Conservation (phyloP, 2,113 vertebrate species). For the Microtus ochrogaster region DNA sequence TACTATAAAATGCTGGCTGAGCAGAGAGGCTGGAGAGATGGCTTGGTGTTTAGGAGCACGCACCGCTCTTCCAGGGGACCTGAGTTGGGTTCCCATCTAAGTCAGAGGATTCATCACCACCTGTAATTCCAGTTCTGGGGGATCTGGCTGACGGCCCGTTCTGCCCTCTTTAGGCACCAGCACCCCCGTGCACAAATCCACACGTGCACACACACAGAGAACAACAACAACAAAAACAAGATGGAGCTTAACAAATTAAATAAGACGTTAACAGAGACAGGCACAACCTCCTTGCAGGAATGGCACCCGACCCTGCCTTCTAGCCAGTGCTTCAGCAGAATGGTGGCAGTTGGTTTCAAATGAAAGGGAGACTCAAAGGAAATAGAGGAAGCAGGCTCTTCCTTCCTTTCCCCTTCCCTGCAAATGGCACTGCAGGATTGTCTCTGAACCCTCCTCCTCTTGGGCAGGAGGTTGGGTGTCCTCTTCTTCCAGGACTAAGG, state of each 20-base stretch:
- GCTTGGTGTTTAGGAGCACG: background rate
- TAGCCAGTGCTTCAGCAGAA: background rate
- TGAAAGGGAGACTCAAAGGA: background rate
- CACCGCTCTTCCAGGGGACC: background rate
- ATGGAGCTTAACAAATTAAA: background rate
- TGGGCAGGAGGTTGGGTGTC: fast-evolving
- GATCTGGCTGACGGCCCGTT: background rate
- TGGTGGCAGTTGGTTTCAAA: background rate
- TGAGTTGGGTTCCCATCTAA: background rate
- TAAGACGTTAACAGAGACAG: fast-evolving
- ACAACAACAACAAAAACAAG: background rate
- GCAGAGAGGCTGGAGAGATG: background rate
- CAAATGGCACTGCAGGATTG: background rate
- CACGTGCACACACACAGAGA: background rate
- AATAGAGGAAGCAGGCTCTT: background rate
- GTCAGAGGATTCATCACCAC: background rate
- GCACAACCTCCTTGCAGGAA: too few relatives aligned
- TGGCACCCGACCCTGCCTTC: fast-evolving
- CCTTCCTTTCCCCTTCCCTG: background rate
- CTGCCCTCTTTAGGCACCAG: background rate
- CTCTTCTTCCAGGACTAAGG: slow-evolving; percentile 11
- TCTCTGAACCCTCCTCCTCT: slow-evolving; percentile 69
- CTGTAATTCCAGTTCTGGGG: background rate
- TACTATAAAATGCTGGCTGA: fast-evolving
- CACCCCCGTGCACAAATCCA: background rate